phyloP scores from a whole-genome alignment of 2,113 vertebrate genomes.

The Gnathonemus longibarbis region DNA sequence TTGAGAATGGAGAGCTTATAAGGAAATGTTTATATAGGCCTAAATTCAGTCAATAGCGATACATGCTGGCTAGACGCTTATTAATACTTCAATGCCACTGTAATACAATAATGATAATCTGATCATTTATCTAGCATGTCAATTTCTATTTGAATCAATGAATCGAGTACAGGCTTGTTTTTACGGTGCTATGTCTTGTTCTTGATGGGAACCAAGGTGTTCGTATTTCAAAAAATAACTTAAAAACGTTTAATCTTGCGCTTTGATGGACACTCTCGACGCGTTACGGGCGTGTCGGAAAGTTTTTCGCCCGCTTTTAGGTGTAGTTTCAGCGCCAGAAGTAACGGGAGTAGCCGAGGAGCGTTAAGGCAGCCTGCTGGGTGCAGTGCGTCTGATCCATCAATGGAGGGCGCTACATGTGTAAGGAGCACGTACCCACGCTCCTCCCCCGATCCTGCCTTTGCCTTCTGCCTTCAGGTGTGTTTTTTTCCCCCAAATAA shows the following conservation, averaged over 20 bases:
- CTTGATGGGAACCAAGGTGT: not conserved
- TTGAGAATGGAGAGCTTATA: not conserved
- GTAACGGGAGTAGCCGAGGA: not conserved
- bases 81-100: not conserved
- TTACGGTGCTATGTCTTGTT: not conserved
- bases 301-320: not conserved
- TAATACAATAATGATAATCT: not conserved
- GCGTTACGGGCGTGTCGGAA: not conserved
- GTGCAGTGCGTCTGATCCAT: not conserved
- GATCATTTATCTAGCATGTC: not conserved
- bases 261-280: not conserved
- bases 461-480: slow-evolving; percentile 12
- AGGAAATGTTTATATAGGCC: not conserved
- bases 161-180: not conserved
- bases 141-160: not conserved
- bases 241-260: not conserved
- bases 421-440: not conserved
- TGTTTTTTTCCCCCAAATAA: not conserved
- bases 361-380: not conserved
- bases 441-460: slow-evolving; percentile 31
- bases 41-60: not conserved
- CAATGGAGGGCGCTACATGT: not conserved
- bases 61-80: not conserved
- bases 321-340: not conserved
- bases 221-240: not conserved